Evolutionary conservation across 2,797 vertebrate genomes (phyloP).

Genomic region (Melanotaenia boesemani): DNA sequence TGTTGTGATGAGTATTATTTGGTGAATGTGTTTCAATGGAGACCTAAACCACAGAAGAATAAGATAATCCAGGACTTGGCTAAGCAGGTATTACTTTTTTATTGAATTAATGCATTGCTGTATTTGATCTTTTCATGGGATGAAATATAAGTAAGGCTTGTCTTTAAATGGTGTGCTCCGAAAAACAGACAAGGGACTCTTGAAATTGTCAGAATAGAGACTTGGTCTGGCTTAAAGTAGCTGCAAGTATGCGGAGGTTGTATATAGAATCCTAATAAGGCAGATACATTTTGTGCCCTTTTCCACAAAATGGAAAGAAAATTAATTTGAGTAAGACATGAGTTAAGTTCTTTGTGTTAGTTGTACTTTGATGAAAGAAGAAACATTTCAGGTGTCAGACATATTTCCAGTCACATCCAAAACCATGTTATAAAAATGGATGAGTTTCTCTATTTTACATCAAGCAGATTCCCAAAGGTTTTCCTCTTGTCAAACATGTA

Average conservation of each 20-base stretch:
- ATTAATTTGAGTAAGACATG: slow-evolving; percentile 32
- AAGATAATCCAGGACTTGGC: no score
- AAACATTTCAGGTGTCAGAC: slow-evolving; percentile 30
- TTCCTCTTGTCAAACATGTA: slow-evolving; percentile 20
- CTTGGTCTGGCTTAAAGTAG: background rate
- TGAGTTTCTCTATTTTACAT: slow-evolving; percentile 34
- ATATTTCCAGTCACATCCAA: slow-evolving; percentile 61
- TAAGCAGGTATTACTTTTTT: background rate
- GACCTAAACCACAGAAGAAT: background rate
- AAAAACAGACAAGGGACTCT: background rate
- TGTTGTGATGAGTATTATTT: no score
- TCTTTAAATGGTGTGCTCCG: background rate
- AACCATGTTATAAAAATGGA: slow-evolving; percentile 39
- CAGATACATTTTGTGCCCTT: slow-evolving; percentile 32
- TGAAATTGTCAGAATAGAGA: background rate
- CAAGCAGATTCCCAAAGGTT: slow-evolving; percentile 28
- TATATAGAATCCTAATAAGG: slow-evolving; percentile 31
- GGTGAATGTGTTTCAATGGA: background rate
- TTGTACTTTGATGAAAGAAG: slow-evolving; percentile 43
- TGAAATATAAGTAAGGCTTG: background rate
- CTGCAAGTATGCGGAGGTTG: background rate
- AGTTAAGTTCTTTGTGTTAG: slow-evolving; percentile 34
- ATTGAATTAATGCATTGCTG: background rate
- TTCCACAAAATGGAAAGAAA: slow-evolving; percentile 25
- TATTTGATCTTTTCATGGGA: background rate